Evolutionary conservation across 2,113 vertebrate genomes (phyloP).

Genomic region (Delphinapterus leucas): DNA sequence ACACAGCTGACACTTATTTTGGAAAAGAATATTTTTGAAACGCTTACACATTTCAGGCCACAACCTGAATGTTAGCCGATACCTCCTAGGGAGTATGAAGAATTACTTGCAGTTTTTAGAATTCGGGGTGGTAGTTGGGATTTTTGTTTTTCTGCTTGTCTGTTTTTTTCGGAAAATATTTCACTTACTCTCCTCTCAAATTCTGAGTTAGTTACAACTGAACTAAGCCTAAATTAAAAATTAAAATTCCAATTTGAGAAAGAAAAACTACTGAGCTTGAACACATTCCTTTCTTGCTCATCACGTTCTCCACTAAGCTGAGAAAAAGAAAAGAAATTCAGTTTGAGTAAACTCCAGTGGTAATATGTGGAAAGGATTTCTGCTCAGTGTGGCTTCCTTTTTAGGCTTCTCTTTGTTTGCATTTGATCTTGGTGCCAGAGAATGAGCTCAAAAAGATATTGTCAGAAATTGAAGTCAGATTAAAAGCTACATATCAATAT

Average conservation of each 20-base stretch:
- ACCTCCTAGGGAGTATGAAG: neutral
- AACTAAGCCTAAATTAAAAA: slow-evolving; percentile 8
- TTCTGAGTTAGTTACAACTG: neutral
- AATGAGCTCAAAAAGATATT: slow-evolving; percentile 38
- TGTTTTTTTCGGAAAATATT: neutral
- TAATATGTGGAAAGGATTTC: slow-evolving; percentile 5
- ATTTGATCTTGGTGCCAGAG: slow-evolving; percentile 50
- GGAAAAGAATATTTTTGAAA: neutral
- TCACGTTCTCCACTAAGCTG: neutral
- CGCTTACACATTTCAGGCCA: neutral
- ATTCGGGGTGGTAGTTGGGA: neutral
- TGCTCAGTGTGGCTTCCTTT: slow-evolving; percentile 41
- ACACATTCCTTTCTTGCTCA: neutral
- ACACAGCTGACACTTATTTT: neutral
- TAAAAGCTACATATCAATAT: slow-evolving; percentile 16
- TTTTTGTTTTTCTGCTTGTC: neutral
- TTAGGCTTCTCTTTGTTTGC: slow-evolving; percentile 19
- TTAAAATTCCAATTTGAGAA: neutral
- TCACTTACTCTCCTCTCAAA: neutral
- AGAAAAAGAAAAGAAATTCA: slow-evolving; percentile 7
- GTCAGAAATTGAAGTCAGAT: slow-evolving; percentile 30
- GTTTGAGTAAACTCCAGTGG: neutral
- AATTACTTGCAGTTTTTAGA: neutral
- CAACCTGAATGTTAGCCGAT: neutral
- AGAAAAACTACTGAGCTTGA: neutral